phyloP scores from a whole-genome alignment of 2,888 invertebrate species.

The Molorchus minor region DNA sequence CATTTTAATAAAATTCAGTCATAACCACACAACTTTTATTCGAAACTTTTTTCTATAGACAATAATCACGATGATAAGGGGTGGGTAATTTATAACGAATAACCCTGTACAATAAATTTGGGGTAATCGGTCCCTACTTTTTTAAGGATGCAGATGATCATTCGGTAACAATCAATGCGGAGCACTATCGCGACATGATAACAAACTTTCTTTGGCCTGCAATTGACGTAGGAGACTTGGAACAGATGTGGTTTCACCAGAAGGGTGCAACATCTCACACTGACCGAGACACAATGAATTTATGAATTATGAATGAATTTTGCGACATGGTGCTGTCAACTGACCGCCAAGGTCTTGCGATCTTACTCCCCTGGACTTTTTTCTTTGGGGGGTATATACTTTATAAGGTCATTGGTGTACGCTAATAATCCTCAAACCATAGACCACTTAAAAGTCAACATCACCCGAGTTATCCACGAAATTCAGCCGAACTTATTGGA shows the following conservation, averaged over 20 bases:
- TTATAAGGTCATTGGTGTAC: conserved; percentile 38
- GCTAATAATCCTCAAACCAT: conserved; percentile 34
- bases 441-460: conserved; percentile 31
- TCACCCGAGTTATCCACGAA: conserved; percentile 43
- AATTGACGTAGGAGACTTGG: conserved; percentile 36
- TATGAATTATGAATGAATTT: conserved; percentile 38
- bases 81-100: too few species aligned
- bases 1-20: too few species aligned
- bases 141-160: too few species aligned
- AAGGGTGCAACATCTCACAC: conserved; percentile 36
- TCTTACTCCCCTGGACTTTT: conserved; percentile 23
- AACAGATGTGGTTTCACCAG: conserved; percentile 37
- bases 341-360: conserved; percentile 38
- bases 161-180: too few species aligned
- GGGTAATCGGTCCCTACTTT: too few species aligned
- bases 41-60: too few species aligned
- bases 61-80: too few species aligned
- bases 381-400: conserved; percentile 26
- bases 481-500: conserved; percentile 24
- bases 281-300: conserved; percentile 34
- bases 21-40: too few species aligned
- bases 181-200: too few species aligned
- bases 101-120: too few species aligned
- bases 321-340: conserved; percentile 40
- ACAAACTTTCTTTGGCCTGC: too few species aligned